Evolutionary conservation across 2,797 vertebrate genomes (phyloP), one percentile per base, ranked within the genome.

Genomic region (Cygnus olor): DNA sequence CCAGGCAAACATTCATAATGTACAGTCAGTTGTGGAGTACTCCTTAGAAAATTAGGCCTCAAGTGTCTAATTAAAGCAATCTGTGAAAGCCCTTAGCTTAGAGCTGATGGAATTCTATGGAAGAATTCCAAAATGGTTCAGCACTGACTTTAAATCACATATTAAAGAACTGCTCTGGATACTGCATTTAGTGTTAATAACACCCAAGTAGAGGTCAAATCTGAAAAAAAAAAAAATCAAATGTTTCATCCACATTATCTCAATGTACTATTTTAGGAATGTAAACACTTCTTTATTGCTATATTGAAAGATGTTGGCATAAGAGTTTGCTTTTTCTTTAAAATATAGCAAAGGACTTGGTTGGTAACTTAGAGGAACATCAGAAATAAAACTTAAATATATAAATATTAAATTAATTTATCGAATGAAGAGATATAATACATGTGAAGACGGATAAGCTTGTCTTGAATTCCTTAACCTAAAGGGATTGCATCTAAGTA

Each of bases 51-150:
- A 82, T 76, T 61, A 82, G 42, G 10, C 24, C 54, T 77, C 49
- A 47, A 91, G 30, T 56, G 61, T 90, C 73, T 88, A 91, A 94
- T 93, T 93, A 91, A 90, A 95, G n/a, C 40, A 88, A 66, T 73
- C 84, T 65, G 19, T 83, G 65, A 93, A 93, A 81, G 7, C 11
- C 47, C n/a, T 57, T 88, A 45, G 5, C 12, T 70, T 76, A 95
- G 14, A 89, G 32, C 20, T 77, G 42, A 70, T 65, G 64, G 63
- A 89, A 77, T 90, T 82, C 36, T 71, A 10, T 54, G 64, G 38
- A 90, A 87, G 72, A 89, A 92, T 54, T 76, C 45, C 74, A 86
- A 44, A 42, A 24, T 74, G 32, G 45, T 85, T 96, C 76, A 87
- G 17, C 36, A 92, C 30, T 86, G 30, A 44, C 24, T 82, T 25